phyloP scores from a whole-genome alignment of 2,888 invertebrate genomes.

The Tiphia femorata region DNA sequence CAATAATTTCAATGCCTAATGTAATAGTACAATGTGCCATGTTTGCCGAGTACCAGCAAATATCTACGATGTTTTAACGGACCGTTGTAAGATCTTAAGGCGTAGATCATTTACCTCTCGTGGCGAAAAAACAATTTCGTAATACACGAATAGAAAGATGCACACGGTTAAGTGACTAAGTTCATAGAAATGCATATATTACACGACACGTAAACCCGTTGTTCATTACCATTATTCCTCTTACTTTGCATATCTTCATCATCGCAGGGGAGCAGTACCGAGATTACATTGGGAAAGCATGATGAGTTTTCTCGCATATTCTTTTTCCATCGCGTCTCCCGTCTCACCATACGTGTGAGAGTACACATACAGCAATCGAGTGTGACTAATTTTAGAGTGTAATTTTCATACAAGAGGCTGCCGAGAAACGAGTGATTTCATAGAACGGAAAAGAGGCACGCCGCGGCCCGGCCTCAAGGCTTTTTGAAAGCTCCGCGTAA shows the following conservation, averaged over 20 bases:
- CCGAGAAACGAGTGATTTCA: constrained; percentile 53
- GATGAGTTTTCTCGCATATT: constrained; percentile 9
- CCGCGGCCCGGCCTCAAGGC: constrained; percentile 51
- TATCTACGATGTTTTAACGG: too few relatives aligned
- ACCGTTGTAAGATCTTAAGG: too few relatives aligned
- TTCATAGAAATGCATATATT: constrained; percentile 18
- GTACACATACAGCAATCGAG: constrained; percentile 43
- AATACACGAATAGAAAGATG: constrained; percentile 16
- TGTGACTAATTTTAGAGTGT: constrained; percentile 52
- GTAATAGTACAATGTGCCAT: too few relatives aligned
- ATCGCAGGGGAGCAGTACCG: constrained; percentile 20
- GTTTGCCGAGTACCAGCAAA: too few relatives aligned
- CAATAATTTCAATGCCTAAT: too few relatives aligned
- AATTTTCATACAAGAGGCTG: constrained; percentile 52
- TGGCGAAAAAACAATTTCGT: too few relatives aligned
- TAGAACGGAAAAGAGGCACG: constrained; percentile 46
- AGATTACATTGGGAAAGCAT: constrained; percentile 35
- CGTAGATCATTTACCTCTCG: too few relatives aligned
- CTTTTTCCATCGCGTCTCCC: constrained; percentile 3
- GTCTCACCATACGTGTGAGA: constrained; percentile 9
- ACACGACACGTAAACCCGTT: constrained; percentile 23
- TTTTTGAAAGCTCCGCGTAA: constrained; percentile 60
- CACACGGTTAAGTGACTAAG: constrained; percentile 39
- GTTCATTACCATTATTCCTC: constrained; percentile 36
- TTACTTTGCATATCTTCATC: constrained; percentile 35